Evolutionary conservation across 2,113 vertebrate genomes (phyloP).

Genomic region (Phaethornis superciliosus): DNA sequence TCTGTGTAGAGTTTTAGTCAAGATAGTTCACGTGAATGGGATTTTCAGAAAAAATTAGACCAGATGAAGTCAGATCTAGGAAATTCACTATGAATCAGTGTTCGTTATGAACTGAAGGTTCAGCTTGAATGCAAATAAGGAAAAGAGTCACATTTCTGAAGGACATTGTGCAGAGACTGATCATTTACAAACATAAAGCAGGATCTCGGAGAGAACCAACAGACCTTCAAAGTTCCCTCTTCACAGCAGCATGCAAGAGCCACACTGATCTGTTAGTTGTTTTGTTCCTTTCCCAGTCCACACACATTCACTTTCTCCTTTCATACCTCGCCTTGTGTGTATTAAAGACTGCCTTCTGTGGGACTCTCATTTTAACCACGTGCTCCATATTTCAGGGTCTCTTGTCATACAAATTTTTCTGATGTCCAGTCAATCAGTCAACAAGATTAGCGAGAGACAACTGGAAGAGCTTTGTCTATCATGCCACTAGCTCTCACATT

Average conservation of each 20-base stretch:
- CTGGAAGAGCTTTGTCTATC: neutral
- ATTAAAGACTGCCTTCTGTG: neutral
- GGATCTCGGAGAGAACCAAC: neutral
- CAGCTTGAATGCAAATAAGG: neutral
- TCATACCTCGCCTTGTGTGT: neutral
- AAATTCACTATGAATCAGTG: neutral
- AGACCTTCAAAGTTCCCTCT: neutral
- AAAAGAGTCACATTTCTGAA: neutral
- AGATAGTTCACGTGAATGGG: neutral
- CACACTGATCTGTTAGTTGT: neutral
- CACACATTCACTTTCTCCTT: neutral
- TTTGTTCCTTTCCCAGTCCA: neutral
- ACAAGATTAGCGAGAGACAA: neutral
- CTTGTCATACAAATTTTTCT: conserved; percentile 24
- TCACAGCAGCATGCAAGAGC: neutral
- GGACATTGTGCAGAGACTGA: neutral
- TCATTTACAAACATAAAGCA: neutral
- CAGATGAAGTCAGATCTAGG: neutral
- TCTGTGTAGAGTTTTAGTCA: neutral
- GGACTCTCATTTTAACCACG: neutral
- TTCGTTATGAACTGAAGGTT: neutral
- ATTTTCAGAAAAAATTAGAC: neutral
- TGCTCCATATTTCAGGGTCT: neutral
- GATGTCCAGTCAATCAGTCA: conserved; percentile 17
- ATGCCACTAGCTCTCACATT: neutral